Evolutionary conservation across 1,140 invertebrate genomes (phyloP).

Genomic region (Cherax destructor): DNA sequence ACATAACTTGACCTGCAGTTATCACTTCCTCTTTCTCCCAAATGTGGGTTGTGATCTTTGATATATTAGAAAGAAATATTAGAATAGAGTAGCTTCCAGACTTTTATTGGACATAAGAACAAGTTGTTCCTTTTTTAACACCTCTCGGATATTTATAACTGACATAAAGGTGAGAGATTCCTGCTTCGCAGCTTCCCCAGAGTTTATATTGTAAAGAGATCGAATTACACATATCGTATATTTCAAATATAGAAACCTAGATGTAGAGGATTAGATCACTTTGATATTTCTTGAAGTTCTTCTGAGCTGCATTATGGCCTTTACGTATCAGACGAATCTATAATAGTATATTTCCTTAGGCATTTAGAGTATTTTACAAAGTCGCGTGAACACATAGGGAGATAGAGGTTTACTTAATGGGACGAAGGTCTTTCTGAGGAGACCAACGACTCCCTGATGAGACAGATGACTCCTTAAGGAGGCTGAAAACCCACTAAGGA

Average conservation of each 20-base stretch:
- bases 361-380: neutral
- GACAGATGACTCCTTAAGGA: too few species aligned
- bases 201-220: neutral
- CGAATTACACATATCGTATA: neutral
- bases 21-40: neutral
- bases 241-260: neutral
- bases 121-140: neutral
- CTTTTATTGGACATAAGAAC: neutral
- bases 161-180: neutral
- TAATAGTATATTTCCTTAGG: neutral
- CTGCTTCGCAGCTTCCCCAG: neutral
- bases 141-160: neutral
- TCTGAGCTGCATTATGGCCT: conserved; percentile 1
- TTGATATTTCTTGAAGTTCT: conserved; percentile 7
- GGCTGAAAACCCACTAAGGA: too few species aligned
- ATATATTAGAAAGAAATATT: neutral
- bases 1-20: too few species aligned
- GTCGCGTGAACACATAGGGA: neutral
- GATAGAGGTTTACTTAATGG: neutral
- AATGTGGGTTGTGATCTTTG: neutral
- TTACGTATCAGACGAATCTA: neutral
- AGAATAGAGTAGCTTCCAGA: neutral
- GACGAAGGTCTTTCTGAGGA: too few species aligned
- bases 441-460: too few species aligned
- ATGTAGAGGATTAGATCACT: neutral